Evolutionary conservation across 2,113 vertebrate species (phyloP), one percentile per base, ranked within the genome.

Genomic region (Petroica traversi): DNA sequence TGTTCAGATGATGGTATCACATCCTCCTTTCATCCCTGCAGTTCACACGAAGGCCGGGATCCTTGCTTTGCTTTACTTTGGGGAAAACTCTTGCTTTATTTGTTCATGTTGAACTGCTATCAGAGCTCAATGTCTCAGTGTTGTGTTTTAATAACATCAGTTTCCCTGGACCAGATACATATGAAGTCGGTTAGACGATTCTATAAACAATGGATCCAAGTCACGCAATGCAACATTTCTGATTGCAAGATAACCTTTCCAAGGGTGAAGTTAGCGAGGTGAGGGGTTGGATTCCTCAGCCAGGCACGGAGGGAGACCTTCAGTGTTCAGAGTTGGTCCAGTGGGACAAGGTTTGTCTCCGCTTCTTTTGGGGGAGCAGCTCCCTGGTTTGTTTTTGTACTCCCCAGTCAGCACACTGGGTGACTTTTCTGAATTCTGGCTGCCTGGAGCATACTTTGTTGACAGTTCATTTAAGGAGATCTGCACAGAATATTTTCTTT

Each of bases 131-230:
- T 98, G 98, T 96, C 98, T 98, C 89, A 97, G 89, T 97, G 97
- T 98, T 97, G 97, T 97, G 97, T 98, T 98, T 98, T 98, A 96
- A 97, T 97, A 97, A 92, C 95, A 97, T 94, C 91, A 87, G 89
- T 98, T 96, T 98, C 97, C 95, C 95, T 96, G 93, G 97, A 97
- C 97, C 95, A 98, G 98, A 97, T 95, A 97, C 97, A 98, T 98
- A 98, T 97, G 92, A 97, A 97, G 96, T 96, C 67, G 95, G 96
- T 97, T 97, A 96, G 95, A 97, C 84, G 92, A 96, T 97, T 97
- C 96, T 97, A 97, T 98, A 98, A 97, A 98, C 97, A 98, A 95
- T 87, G 94, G 94, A 96, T 96, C 97, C 88, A 93, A 98, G 98
- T 98, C 98, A 98, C 93, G 96, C 97, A 97, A 98, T 40, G 96